Conservation (phyloP, 2,888 invertebrate species). For the Clepsis dumicolana region DNA sequence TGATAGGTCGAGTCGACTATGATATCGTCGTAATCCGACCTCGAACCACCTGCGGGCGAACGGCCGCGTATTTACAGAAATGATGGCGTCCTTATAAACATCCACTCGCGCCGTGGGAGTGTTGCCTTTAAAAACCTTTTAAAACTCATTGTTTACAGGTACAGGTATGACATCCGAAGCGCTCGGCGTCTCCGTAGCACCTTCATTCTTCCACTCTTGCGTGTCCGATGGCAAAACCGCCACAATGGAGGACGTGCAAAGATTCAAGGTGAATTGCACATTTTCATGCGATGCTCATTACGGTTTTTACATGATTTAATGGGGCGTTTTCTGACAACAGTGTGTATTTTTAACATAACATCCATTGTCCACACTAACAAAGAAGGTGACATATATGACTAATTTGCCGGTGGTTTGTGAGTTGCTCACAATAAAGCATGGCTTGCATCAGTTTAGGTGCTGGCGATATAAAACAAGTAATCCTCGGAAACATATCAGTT, state of each 20-base stretch:
- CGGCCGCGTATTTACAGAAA: conserved; percentile 35
- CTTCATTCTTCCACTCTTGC: conserved; percentile 98
- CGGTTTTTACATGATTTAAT: conserved; percentile 7
- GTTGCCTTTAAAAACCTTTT: conserved; percentile 15
- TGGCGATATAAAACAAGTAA: background rate
- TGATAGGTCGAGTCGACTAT: background rate
- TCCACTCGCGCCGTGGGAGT: conserved; percentile 17
- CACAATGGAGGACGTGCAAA: conserved; percentile 97
- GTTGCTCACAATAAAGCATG: conserved; percentile 17
- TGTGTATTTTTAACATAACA: conserved; percentile 25
- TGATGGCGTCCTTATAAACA: conserved; percentile 32
- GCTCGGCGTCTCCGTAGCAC: conserved; percentile 97
- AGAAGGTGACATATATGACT: conserved; percentile 31
- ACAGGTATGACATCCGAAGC: conserved; percentile 98
- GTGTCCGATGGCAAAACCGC: conserved; percentile 98
- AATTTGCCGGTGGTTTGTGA: conserved; percentile 26
- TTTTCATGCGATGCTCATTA: conserved; percentile 7
- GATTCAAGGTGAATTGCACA: conserved; percentile 92
- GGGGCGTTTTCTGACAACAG: conserved; percentile 10
- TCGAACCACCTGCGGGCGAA: conserved; percentile 23
- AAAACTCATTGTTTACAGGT: conserved; percentile 70
- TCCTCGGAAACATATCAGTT: background rate
- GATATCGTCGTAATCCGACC: conserved; percentile 40
- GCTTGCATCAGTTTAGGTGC: conserved; percentile 8
- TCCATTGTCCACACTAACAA: conserved; percentile 29